A percentile compares a stretch with the other conserved stretches of the same genome.
phyloP scores from a whole-genome alignment of 1,140 invertebrate genomes.

The Drosophila miranda region DNA sequence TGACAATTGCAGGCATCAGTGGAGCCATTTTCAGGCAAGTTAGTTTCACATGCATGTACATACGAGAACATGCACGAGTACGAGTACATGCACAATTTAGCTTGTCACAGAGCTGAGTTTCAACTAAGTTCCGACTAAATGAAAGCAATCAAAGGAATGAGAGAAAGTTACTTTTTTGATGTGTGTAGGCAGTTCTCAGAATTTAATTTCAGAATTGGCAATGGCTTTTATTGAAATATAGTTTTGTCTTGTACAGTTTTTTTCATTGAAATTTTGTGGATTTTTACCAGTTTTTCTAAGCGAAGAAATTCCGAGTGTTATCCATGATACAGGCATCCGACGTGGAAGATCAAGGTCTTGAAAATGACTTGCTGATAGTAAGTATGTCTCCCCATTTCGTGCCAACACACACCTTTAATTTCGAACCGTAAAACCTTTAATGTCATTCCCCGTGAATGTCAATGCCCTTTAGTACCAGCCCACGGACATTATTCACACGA shows the following conservation, averaged over 20 bases:
- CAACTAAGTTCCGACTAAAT: slow-evolving; percentile 8
- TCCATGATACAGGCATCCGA: not conserved
- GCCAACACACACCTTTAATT: too few species aligned
- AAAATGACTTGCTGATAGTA: too few species aligned
- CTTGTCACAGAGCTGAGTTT: slow-evolving; percentile 23
- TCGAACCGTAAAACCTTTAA: slow-evolving; percentile 2
- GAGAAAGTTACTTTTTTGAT: not conserved
- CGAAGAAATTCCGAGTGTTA: too few species aligned
- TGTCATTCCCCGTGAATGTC: slow-evolving; percentile 6
- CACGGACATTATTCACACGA: slow-evolving; percentile 8
- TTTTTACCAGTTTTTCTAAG: too few species aligned
- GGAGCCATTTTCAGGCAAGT: slow-evolving; percentile 30
- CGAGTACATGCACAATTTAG: slow-evolving; percentile 27
- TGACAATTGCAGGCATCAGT: slow-evolving; percentile 48
- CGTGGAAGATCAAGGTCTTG: too few species aligned
- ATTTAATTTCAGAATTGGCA: too few species aligned
- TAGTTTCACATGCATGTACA: slow-evolving; percentile 3
- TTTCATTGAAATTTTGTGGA: not conserved
- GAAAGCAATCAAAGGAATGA: not conserved
- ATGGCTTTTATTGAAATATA: too few species aligned
- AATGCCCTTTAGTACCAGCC: slow-evolving; percentile 4
- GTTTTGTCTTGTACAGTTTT: too few species aligned
- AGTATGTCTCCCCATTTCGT: slow-evolving; percentile 1
- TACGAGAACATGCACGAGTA: slow-evolving; percentile 17
- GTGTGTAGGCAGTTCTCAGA: too few species aligned